Conservation (phyloP, 1,140 invertebrate species). For the Heliconius nattereri region DNA sequence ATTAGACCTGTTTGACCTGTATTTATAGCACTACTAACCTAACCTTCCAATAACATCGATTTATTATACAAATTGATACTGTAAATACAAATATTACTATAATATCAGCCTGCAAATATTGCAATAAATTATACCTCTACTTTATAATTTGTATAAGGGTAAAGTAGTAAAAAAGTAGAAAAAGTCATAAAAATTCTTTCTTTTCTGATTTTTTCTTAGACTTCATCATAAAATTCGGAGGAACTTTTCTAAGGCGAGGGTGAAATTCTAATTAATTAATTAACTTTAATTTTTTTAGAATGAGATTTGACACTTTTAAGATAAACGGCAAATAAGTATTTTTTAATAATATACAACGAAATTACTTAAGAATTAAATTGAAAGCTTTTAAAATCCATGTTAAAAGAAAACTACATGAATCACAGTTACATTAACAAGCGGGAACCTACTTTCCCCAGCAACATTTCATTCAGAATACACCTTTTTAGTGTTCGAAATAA, state of each 20-base stretch:
- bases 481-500: constrained; percentile 12
- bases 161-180: neutral
- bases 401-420: neutral
- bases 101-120: neutral
- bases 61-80: neutral
- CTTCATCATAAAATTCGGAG: neutral
- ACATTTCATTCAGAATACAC: neutral
- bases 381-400: no score
- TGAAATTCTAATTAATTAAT: neutral
- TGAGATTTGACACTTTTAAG: no score
- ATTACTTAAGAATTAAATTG: no score
- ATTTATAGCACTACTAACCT: neutral
- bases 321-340: neutral
- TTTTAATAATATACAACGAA: neutral
- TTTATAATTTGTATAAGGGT: neutral
- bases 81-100: neutral
- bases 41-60: neutral
- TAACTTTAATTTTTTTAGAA: neutral
- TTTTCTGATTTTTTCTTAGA: neutral
- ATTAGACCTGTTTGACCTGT: neutral
- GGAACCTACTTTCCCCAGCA: neutral
- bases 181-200: neutral
- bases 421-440: neutral
- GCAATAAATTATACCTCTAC: neutral
- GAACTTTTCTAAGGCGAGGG: neutral